Evolutionary conservation across 2,888 invertebrate genomes (phyloP).

Genomic region (Heliconius charithonia): DNA sequence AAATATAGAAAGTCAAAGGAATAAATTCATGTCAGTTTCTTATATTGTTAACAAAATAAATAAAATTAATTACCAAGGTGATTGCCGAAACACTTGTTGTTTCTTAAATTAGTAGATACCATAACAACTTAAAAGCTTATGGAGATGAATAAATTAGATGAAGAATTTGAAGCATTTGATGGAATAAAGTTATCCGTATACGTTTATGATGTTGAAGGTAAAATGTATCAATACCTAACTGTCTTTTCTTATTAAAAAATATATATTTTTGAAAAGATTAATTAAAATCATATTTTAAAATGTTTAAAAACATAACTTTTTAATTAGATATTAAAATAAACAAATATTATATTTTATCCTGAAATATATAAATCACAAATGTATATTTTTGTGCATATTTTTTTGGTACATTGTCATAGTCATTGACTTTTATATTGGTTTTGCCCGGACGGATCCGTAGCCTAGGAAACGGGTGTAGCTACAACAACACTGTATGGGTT

Average conservation of each 20-base stretch:
- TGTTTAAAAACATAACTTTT: background rate
- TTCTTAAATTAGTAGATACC: slow-evolving; percentile 13
- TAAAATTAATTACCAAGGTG: slow-evolving; percentile 62
- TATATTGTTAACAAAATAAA: slow-evolving; percentile 49
- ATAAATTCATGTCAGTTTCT: slow-evolving; percentile 20
- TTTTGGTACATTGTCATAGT: slow-evolving; percentile 12
- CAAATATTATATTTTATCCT: background rate
- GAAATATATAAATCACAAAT: background rate
- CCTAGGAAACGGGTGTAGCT: slow-evolving; percentile 83
- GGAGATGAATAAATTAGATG: slow-evolving; percentile 39
- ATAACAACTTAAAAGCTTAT: background rate
- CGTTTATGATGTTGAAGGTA: slow-evolving; percentile 44
- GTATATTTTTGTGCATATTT: too few species aligned
- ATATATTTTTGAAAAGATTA: background rate
- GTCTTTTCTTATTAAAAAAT: background rate
- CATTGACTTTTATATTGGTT: slow-evolving; percentile 45
- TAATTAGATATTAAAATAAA: background rate
- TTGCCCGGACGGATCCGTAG: slow-evolving; percentile 68
- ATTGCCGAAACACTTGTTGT: slow-evolving; percentile 47
- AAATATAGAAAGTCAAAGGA: slow-evolving; percentile 14
- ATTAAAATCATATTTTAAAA: background rate
- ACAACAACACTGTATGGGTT: slow-evolving; percentile 79
- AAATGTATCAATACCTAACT: background rate
- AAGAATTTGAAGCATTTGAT: slow-evolving; percentile 29
- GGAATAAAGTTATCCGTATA: slow-evolving; percentile 35